phyloP scores from a whole-genome alignment of 1,140 invertebrate species.

The Eciton burchellii region DNA sequence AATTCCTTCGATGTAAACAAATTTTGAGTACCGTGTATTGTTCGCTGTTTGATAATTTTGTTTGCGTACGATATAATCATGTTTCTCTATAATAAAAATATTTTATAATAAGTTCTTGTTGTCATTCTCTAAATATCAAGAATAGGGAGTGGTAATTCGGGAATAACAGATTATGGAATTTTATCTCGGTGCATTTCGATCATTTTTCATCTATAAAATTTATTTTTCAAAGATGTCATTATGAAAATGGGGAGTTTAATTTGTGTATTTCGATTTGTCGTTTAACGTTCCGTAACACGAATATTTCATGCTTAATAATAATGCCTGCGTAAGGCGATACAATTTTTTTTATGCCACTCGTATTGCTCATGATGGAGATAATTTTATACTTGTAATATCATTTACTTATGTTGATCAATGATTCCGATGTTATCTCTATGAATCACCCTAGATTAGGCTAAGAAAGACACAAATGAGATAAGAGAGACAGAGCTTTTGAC shows the following conservation, averaged over 20 bases:
- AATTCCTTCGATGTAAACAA: not conserved
- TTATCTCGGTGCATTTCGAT: not conserved
- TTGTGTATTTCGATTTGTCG: not conserved
- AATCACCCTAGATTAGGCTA: slow-evolving; percentile 34
- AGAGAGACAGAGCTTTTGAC: slow-evolving; percentile 7
- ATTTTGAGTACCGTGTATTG: not conserved
- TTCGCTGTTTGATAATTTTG: not conserved
- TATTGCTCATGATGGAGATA: slow-evolving; percentile 27
- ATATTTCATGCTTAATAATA: not conserved
- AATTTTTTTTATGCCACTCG: not conserved
- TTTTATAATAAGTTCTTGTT: no score
- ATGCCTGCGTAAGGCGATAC: not conserved
- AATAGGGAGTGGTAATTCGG: no score
- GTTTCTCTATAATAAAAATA: not conserved
- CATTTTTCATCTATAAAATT: not conserved
- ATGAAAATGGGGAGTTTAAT: not conserved
- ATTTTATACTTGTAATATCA: not conserved
- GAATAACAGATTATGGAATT: not conserved
- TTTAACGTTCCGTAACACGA: no score
- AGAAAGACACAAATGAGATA: slow-evolving; percentile 25
- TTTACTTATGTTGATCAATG: slow-evolving; percentile 4
- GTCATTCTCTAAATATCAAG: no score
- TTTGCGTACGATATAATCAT: not conserved
- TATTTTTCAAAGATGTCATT: not conserved
- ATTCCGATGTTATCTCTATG: slow-evolving; percentile 26